Evolutionary conservation across 2,797 vertebrate genomes (phyloP).

Genomic region (Ptychadena robeensis): DNA sequence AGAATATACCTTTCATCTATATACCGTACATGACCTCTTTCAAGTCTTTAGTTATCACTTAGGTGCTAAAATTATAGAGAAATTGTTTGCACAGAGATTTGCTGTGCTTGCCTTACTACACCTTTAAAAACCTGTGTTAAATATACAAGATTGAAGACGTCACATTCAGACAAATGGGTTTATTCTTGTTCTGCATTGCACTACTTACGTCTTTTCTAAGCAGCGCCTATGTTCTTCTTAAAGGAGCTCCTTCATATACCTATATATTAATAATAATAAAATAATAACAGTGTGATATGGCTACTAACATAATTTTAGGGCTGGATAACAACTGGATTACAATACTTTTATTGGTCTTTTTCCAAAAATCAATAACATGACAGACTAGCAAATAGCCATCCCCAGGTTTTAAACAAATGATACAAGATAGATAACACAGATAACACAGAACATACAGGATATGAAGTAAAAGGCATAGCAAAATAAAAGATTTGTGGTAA

Average conservation of each 20-base stretch:
- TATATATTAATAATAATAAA: neutral
- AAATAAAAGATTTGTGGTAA: too few species aligned
- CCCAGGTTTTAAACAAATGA: too few species aligned
- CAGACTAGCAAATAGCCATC: too few species aligned
- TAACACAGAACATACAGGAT: too few species aligned
- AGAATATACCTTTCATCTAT: neutral
- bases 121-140: constrained; percentile 9
- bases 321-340: too few species aligned
- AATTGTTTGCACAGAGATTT: constrained; percentile 12
- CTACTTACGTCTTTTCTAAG: neutral
- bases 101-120: neutral
- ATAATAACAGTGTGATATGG: too few species aligned
- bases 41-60: neutral
- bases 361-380: too few species aligned
- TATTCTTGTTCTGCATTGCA: neutral
- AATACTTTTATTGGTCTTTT: too few species aligned
- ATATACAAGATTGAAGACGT: neutral
- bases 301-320: too few species aligned
- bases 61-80: constrained; percentile 7
- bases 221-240: too few species aligned
- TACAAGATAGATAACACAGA: too few species aligned
- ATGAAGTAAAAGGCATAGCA: too few species aligned
- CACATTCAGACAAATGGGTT: neutral
- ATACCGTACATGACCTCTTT: neutral
- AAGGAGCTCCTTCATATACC: neutral